Percentiles rank a stretch among this genome's conserved stretches.
Conservation (phyloP, 2,888 invertebrate genomes). For the Calephelis perditalis region DNA sequence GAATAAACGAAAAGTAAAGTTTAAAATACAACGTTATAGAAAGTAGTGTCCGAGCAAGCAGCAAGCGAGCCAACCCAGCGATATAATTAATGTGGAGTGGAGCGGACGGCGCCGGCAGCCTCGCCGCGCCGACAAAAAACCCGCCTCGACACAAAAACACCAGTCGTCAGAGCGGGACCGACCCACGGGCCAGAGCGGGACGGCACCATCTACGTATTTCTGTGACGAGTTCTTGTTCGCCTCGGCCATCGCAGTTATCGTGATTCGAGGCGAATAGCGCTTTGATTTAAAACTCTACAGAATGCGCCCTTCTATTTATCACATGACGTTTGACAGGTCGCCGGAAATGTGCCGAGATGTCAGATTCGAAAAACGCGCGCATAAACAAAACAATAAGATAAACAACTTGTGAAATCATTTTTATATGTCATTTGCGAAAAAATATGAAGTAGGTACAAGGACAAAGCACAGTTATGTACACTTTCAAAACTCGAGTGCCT, state of each 20-base stretch:
- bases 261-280: slow-evolving; percentile 64
- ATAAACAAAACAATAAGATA: slow-evolving; percentile 24
- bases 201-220: slow-evolving; percentile 61
- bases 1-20: slow-evolving; percentile 25
- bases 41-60: slow-evolving; percentile 69
- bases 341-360: slow-evolving; percentile 68
- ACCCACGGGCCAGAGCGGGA: slow-evolving; percentile 49
- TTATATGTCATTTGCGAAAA: background rate
- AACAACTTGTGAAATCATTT: slow-evolving; percentile 8
- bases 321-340: slow-evolving; percentile 78
- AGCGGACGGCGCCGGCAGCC: slow-evolving; percentile 62
- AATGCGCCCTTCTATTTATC: slow-evolving; percentile 78
- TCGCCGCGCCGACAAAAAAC: slow-evolving; percentile 70
- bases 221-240: slow-evolving; percentile 70
- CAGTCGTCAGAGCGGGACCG: slow-evolving; percentile 58
- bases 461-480: background rate
- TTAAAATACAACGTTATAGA: slow-evolving; percentile 60
- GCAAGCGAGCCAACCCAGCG: slow-evolving; percentile 64
- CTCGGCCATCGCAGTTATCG: slow-evolving; percentile 69
- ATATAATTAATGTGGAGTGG: slow-evolving; percentile 72
- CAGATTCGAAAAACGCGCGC: slow-evolving; percentile 70
- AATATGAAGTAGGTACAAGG: background rate
- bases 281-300: slow-evolving; percentile 73
- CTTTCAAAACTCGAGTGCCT: too few species aligned
- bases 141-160: slow-evolving; percentile 76